A percentile compares a stretch with the other conserved stretches of the same genome.
phyloP scores from a whole-genome alignment of 2,113 vertebrate species.

The Campylorhamphus procurvoides region DNA sequence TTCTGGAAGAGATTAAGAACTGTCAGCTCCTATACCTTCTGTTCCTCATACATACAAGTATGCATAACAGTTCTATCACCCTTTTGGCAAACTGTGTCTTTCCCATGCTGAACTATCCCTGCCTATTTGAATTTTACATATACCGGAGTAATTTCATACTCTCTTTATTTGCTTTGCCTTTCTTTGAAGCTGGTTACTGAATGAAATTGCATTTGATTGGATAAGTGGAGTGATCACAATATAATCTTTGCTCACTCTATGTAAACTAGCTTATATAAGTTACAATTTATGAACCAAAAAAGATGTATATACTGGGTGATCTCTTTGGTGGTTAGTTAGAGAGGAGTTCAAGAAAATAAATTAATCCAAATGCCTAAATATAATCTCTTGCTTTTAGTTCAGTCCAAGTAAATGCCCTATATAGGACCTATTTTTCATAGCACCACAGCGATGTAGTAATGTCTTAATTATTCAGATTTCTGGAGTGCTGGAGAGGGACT shows the following conservation, averaged over 20 bases:
- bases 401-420: not conserved
- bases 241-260: not conserved
- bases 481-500: not conserved
- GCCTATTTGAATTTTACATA: not conserved
- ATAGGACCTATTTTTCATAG: not conserved
- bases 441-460: not conserved
- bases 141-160: not conserved
- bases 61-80: not conserved
- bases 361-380: not conserved
- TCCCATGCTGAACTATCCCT: not conserved
- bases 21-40: not conserved
- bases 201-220: not conserved
- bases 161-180: not conserved
- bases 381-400: not conserved
- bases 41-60: not conserved
- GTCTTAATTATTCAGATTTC: not conserved
- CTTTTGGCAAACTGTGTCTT: not conserved
- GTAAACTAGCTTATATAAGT: not conserved
- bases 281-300: not conserved
- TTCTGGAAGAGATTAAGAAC: not conserved
- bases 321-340: not conserved
- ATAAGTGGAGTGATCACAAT: not conserved
- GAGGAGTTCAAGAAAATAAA: not conserved
- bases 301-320: not conserved
- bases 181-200: not conserved